These are phyloP conservation scores for Cinclus mexicanus DNA, from an alignment of 2,113 vertebrate species.

Conservation along the genomic window DNA sequence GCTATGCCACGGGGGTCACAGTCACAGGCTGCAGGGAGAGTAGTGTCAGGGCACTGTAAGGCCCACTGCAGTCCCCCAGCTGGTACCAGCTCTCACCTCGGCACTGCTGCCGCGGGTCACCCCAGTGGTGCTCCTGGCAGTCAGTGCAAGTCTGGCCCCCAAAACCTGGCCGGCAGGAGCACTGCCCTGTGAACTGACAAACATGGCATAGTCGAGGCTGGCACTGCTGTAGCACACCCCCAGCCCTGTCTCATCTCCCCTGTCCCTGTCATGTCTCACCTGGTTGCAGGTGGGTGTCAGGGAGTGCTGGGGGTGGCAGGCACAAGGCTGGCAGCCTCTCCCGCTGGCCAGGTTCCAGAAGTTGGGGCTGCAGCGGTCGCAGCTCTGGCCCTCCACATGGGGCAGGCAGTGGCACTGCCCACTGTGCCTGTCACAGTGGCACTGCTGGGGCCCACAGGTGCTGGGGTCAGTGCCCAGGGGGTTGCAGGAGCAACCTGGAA, in stretches of 20 bases:
- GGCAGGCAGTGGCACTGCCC: constrained; percentile 93
- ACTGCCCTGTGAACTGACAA: constrained; percentile 90
- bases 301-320: constrained; percentile 86
- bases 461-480: constrained; percentile 82
- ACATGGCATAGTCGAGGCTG: accelerated
- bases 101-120: constrained; percentile 86
- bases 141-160: constrained; percentile 89
- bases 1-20: constrained; percentile 88
- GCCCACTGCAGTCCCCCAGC: accelerated
- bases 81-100: constrained; percentile 74
- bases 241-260: too few species aligned
- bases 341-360: constrained; percentile 92
- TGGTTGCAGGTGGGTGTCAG: constrained; percentile 88
- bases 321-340: constrained; percentile 85
- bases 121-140: constrained; percentile 95
- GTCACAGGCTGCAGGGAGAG: constrained; percentile 83
- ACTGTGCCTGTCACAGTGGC: constrained; percentile 81
- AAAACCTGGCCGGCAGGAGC: constrained; percentile 90
- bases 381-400: constrained; percentile 85
- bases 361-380: constrained; percentile 89
- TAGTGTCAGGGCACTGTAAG: neutral
- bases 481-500: constrained; percentile 90
- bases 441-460: constrained; percentile 84
- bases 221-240: neutral
- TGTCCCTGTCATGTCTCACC: constrained; percentile 41